These are phyloP conservation scores for Drosophila pachea DNA, from an alignment of 1,140 invertebrate species.

Conservation along the genomic window DNA sequence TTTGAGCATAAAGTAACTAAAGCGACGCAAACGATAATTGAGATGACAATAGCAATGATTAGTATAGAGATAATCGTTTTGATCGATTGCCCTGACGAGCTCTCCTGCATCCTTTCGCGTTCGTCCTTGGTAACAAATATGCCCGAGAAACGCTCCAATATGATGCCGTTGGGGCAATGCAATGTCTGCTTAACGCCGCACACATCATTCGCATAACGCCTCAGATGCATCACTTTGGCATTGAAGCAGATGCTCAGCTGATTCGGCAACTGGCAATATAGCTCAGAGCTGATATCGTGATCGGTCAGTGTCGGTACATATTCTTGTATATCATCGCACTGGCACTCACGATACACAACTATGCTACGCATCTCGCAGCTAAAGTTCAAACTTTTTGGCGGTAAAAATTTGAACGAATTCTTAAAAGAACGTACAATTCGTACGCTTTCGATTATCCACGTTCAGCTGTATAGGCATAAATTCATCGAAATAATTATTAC, in stretches of 20 bases:
- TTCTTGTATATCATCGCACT: slow-evolving; percentile 35
- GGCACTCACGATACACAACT: slow-evolving; percentile 46
- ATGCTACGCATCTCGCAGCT: slow-evolving; percentile 54
- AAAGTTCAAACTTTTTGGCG: slow-evolving; percentile 61
- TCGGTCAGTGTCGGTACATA: slow-evolving; percentile 49
- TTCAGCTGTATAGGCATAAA: slow-evolving; percentile 58
- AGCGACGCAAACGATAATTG: too few relatives aligned
- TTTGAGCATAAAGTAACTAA: too few relatives aligned
- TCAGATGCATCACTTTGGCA: slow-evolving; percentile 44
- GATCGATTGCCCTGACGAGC: not conserved
- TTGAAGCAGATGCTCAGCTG: slow-evolving; percentile 61
- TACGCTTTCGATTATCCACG: slow-evolving; percentile 22
- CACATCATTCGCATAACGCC: slow-evolving; percentile 56
- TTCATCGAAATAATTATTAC: slow-evolving; percentile 58
- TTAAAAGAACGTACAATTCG: slow-evolving; percentile 65
- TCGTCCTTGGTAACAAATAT: slow-evolving; percentile 48
- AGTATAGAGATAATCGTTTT: not conserved
- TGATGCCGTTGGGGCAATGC: slow-evolving; percentile 46
- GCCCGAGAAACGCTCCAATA: slow-evolving; percentile 30
- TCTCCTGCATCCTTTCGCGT: slow-evolving; percentile 9
- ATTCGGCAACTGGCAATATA: slow-evolving; percentile 50
- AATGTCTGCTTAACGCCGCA: slow-evolving; percentile 48
- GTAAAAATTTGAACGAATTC: slow-evolving; percentile 4
- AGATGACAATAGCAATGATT: too few relatives aligned
- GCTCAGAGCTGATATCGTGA: slow-evolving; percentile 64